These are phyloP conservation scores for Corapipo altera DNA, from an alignment of 2,113 vertebrate species.

Conservation along the genomic window DNA sequence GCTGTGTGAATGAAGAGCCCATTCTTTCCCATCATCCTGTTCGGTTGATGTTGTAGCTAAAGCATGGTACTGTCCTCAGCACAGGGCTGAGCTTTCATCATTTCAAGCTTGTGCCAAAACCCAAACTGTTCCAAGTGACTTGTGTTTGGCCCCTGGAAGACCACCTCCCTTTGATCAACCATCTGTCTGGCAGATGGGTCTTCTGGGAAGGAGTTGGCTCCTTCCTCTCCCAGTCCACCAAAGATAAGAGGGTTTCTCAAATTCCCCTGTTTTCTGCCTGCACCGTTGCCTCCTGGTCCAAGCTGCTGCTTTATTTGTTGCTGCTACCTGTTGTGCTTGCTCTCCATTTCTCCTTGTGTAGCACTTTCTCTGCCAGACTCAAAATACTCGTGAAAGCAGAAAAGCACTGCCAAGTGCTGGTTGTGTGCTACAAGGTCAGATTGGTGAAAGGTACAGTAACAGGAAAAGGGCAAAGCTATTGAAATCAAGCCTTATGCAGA, in stretches of 20 bases:
- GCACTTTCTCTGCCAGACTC: neutral
- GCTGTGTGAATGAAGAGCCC: neutral
- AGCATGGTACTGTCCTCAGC: neutral
- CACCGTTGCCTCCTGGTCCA: neutral
- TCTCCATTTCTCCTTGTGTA: neutral
- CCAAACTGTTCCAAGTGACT: neutral
- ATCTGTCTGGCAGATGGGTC: neutral
- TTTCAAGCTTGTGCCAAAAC: neutral
- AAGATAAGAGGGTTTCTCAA: neutral
- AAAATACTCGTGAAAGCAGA: neutral
- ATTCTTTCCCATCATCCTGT: neutral
- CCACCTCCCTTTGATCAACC: neutral
- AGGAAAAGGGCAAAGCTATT: neutral
- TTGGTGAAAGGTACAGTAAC: neutral
- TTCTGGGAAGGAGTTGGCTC: neutral
- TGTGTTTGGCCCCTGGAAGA: neutral
- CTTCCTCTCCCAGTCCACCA: neutral
- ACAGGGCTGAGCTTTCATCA: neutral
- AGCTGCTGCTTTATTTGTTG: constrained; percentile 26
- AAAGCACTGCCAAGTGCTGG: neutral
- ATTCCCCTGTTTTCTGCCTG: constrained; percentile 29
- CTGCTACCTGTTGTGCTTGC: neutral
- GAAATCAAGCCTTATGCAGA: neutral
- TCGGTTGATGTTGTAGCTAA: neutral
- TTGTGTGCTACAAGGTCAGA: neutral